These are phyloP conservation scores for mouse (Mus musculus) DNA, from an alignment of 2,113 vertebrate species.

Conservation along the genomic window GRCm39 chr1:96064001-96064500, in stretches of 20 bases:
- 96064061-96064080: background rate
- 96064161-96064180: background rate
- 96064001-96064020: background rate
- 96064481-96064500: background rate
- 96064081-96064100: background rate
- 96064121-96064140: background rate
- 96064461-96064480: background rate
- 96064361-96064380: slow-evolving; percentile 20
- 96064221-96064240: background rate
- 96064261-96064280: background rate
- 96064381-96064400: background rate
- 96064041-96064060: background rate
- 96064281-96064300: background rate
- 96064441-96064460: background rate
- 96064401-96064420: background rate
- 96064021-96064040: background rate
- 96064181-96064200: background rate
- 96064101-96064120: slow-evolving; percentile 1
- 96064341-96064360: slow-evolving; percentile 26
- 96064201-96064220: background rate
- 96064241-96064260: slow-evolving; percentile 5
- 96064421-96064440: background rate
- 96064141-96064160: background rate
- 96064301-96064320: slow-evolving; percentile 2
- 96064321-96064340: slow-evolving; percentile 9